These are phyloP conservation scores for Penelope pileata DNA, from an alignment of 2,113 vertebrate species.

Conservation along the genomic window DNA sequence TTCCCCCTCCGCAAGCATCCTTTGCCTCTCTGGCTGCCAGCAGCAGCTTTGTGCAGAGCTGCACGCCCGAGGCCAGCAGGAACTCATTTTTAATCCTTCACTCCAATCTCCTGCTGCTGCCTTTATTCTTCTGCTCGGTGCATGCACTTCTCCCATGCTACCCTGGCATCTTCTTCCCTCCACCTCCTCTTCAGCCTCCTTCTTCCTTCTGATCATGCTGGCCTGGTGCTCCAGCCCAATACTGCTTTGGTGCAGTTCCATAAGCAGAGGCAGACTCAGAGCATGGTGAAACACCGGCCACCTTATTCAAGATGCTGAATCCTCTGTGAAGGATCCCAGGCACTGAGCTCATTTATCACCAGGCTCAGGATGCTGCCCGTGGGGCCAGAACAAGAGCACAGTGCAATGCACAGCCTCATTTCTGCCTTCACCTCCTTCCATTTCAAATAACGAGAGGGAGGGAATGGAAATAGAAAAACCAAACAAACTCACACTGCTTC, in stretches of 20 bases:
- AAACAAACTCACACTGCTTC: neutral
- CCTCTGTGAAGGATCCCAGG: constrained; percentile 20
- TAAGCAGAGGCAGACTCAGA: neutral
- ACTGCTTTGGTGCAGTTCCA: constrained; percentile 47
- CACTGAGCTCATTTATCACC: constrained; percentile 63
- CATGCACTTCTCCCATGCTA: neutral
- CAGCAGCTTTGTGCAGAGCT: neutral
- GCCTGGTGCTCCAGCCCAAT: constrained; percentile 14
- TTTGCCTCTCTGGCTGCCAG: neutral
- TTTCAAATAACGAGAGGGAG: neutral
- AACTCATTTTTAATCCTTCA: neutral
- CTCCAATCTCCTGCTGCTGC: neutral
- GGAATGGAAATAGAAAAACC: neutral
- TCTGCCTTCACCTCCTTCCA: constrained; percentile 19
- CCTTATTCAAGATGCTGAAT: constrained; percentile 54
- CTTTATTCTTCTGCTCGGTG: neutral
- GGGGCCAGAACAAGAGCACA: neutral
- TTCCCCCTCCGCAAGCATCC: neutral
- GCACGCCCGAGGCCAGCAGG: neutral
- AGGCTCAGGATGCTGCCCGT: constrained; percentile 27
- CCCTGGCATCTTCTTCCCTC: neutral
- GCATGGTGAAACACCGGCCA: neutral
- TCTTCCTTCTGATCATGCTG: neutral
- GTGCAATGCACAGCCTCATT: neutral
- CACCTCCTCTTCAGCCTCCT: neutral